A percentile compares a stretch with the other conserved stretches of the same genome.
Conservation (phyloP, 1,140 invertebrate genomes). For the Drosophila obscura region DNA sequence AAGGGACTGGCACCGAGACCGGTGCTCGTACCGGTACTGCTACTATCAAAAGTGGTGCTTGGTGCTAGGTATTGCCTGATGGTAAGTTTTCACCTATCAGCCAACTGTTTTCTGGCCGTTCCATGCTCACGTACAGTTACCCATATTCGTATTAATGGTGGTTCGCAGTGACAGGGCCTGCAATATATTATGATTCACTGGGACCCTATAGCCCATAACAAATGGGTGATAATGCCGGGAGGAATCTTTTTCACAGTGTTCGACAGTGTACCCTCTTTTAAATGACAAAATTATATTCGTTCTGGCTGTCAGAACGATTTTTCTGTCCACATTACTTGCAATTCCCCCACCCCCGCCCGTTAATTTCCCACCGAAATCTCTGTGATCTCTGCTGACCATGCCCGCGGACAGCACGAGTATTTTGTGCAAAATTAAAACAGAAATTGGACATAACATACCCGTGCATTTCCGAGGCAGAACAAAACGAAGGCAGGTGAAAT, state of each 20-base stretch:
- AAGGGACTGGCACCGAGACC: conserved; percentile 6
- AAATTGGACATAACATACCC: conserved; percentile 71
- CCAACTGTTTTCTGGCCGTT: conserved; percentile 37
- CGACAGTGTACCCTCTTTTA: background rate
- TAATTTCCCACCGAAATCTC: conserved; percentile 43
- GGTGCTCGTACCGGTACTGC: conserved; percentile 19
- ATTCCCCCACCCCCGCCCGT: conserved; percentile 28
- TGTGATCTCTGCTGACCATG: conserved; percentile 46
- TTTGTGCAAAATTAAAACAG: conserved; percentile 64
- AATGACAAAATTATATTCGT: background rate
- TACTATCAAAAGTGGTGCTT: conserved; percentile 39
- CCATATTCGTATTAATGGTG: conserved; percentile 4
- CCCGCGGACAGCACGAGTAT: conserved; percentile 40
- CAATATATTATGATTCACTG: conserved; percentile 7
- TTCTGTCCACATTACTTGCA: conserved; percentile 53
- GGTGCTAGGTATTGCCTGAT: conserved; percentile 9
- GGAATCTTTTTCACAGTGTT: background rate
- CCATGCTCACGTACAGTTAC: conserved; percentile 17
- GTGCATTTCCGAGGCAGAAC: conserved; percentile 40
- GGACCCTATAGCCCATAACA: background rate
- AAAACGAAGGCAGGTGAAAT: conserved; percentile 56
- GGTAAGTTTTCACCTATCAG: conserved; percentile 37
- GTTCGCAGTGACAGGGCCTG: conserved; percentile 10
- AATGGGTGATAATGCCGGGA: too few relatives aligned
- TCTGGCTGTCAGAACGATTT: conserved; percentile 49